A percentile compares a stretch with the other conserved stretches of the same genome.
phyloP scores from a whole-genome alignment of 2,797 vertebrate genomes.

The Melanotaenia pygmaea region DNA sequence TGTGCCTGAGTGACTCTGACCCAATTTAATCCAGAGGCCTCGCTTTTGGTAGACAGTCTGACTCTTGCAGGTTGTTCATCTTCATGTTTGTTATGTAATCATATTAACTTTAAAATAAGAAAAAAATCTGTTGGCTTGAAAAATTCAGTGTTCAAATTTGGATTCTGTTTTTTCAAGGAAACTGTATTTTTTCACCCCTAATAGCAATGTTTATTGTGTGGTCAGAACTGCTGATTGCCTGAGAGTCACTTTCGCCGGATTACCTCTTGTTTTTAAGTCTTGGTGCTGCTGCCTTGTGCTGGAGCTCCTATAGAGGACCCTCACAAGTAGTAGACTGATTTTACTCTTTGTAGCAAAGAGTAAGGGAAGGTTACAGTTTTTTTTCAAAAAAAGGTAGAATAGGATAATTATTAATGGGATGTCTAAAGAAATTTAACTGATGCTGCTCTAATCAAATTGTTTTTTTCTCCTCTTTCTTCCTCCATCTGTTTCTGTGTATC shows the following conservation, averaged over 20 bases:
- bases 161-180: constrained; percentile 40
- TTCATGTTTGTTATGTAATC: constrained; percentile 43
- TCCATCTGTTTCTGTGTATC: constrained; percentile 23
- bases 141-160: constrained; percentile 46
- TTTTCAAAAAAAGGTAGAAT: too few relatives aligned
- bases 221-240: constrained; percentile 46
- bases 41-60: constrained; percentile 22
- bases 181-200: constrained; percentile 39
- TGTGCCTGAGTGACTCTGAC: constrained; percentile 50
- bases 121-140: constrained; percentile 21
- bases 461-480: background rate
- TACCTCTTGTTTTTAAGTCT: constrained; percentile 1
- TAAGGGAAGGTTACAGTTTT: background rate
- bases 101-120: constrained; percentile 43
- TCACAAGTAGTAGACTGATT: constrained; percentile 25
- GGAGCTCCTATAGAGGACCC: background rate
- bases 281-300: background rate
- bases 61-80: constrained; percentile 23
- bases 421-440: constrained; percentile 8
- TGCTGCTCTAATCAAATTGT: constrained; percentile 34
- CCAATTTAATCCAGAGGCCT: constrained; percentile 27
- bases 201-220: constrained; percentile 44
- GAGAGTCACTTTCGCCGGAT: constrained; percentile 45
- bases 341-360: background rate
- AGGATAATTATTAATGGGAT: background rate